Base-by-base conservation (phyloP, 2,113 vertebrate species). In the Siniperca chuatsi region DNA sequence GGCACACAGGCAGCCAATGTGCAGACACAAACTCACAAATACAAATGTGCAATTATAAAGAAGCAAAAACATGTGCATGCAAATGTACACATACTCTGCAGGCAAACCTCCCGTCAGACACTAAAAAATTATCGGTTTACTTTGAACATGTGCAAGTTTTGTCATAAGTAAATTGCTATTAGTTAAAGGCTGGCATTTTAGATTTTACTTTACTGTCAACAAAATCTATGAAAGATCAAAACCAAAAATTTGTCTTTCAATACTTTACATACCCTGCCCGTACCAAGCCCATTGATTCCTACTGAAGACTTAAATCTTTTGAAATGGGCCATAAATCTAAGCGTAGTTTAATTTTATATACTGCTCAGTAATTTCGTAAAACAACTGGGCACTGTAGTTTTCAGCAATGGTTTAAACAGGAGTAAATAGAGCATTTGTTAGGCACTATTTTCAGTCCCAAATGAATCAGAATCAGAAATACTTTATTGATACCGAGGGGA, bases 41-140 rank as follows among this genome's bases (percentile, higher is more conserved):
- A 92, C 73, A 89, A 93, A 90, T 69, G 77, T 79, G 74, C 86
- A 92, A 82, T 89, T 84, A 90, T 20, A 9, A 57, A 67, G 42
- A 70, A 6, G 67, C 64, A 83, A 75, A 82, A 52, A 84, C 35
- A 87, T 76, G 79, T 54, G 68, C 62, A 85, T 16, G 48, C 40
- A 74, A 82, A 87, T 12, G 11, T 37, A 52, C 60, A 61, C 75
- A 60, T 11, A 46, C 11, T 67, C 66, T 23, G 71, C 65, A 54
- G 35, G n/a, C 3, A 52, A 40, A 67, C 37, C 0, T 85, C 40
- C 10, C 8, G 42, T 55, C 33, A 44, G n/a, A 62, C 25, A 50
- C 15, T n/a, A 62, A 15, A 35, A 75, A 61, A 83, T 40, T 10
- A 58, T 42, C 18, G 12, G 40, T 75, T 83, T 33, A 64, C 58